Base-by-base conservation (phyloP, 2,797 vertebrate genomes). In the Columba guinea region DNA sequence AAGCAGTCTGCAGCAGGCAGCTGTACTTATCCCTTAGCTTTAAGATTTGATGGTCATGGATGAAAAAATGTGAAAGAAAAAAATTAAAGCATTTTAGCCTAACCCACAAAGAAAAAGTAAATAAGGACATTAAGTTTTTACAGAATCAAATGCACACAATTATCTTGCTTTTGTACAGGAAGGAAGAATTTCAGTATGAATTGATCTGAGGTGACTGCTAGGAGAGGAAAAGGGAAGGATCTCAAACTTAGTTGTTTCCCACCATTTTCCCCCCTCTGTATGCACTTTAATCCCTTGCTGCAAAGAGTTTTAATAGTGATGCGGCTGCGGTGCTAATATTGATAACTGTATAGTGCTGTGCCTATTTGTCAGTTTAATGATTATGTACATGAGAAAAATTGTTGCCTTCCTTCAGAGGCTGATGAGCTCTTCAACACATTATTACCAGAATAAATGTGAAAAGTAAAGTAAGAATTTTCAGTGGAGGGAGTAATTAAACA, bases 331-430 rank as follows among this genome's bases (percentile, higher is more conserved):
- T 86, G 69, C 77, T 95, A 94, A 84, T 94, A 84, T 78, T 96
- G 95, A 96, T 94, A 97, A 90, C 91, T 92, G 63, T 60, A 32
- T 46, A 75, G 77, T 71, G 52, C 91, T 60, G 49, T 60, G 78
- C 56, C 91, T 93, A 94, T 97, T 96, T 97, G 94, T 97, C 96
- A 97, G 87, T 93, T 98, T 97, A 96, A 97, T 91, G 93, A 93
- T 95, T 95, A 94, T 73, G 78, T 89, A 81, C 93, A 91, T 2
- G 63, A 96, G 94, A 93, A 96, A 97, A 93, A 94, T 88, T 94
- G 91, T 77, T 84, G 82, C 82, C 84, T 97, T 86, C 89, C 90
- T 96, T 97, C 87, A 75, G 80, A 79, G 59, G 85, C 88, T 95
- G 94, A 97, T 94, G 93, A 97, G 96, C 92, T 94, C 88, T 96